Base-by-base conservation (phyloP, 2,888 invertebrate species). In the Tetranychus piercei region DNA sequence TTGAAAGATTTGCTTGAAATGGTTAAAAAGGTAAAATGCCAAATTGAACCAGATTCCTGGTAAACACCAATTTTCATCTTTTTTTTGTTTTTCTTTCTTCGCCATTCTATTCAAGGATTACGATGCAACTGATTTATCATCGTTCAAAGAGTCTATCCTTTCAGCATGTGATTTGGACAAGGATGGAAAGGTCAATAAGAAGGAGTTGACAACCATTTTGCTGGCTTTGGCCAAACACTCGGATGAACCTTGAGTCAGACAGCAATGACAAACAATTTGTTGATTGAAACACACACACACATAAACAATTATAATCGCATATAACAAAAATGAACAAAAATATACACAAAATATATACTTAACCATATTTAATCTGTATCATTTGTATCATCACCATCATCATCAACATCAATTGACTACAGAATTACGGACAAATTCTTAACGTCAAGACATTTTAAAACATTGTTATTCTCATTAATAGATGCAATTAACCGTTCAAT, bases 1-100 rank as follows among this genome's bases (percentile, higher is more conserved):
- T 79, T 83, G 11, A 83, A 83, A 77, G 84, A 84, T 79, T 79
- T 84, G n/a, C 80, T 84, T 80, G 83, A 82, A 71, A 79, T 83
- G 4, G 81, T 82, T 1, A 82, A 83, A 77, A 82, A 82, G 79
- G 83, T 82, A 78, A n/a, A n/a, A n/a, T n/a, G n/a, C n/a, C n/a
- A n/a, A 44, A 44, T 11, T 11, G 22, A 15, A 44, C 65, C 69
- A 22, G 11, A 20, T 69, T 23, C 8, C 11, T 69, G n/a, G 18
- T 66, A 66, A 66, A 20, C 66, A 20, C 66, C 66, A 66, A 66
- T 69, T 69, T 23, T 20, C 69, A 20, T 70, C 11, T 71, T 43
- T 73, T 55, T 69, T 44, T 76, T 69, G n/a, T 44, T 73, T 74
- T 23, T 11, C 6, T 20, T n/a, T 69, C 20, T 23, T 69, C 4